Base-by-base conservation (phyloP, 1,140 invertebrate genomes). In the Plodia interpunctella region DNA sequence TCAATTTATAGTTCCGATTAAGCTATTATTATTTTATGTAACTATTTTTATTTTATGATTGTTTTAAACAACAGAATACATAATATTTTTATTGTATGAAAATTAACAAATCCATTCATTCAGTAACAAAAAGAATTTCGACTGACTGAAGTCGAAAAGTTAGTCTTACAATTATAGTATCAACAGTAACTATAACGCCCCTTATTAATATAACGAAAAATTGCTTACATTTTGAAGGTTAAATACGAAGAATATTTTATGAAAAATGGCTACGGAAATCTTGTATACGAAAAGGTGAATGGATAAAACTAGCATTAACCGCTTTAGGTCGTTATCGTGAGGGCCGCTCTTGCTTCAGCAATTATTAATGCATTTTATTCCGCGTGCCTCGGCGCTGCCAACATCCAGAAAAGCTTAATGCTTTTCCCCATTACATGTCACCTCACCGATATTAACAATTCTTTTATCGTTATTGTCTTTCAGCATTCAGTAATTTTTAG, bases 361-460 rank as follows among this genome's bases (percentile, higher is more conserved):
- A 76, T 81, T 74, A 77, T 82, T 81, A 78, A 68, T 81, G 70
- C 73, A 78, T 81, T 78, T 83, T 77, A 78, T 80, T 80, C 75
- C 56, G 63, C 63, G 68, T 57, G 64, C 62, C 67, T 69, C 63
- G 65, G 62, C 72, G 73, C 64, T 51, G 59, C 55, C 53, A 69
- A 62, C 61, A 59, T 64, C 67, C 66, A 59, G 69, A 61, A 62
- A 63, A 66, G 70, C 76, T 76, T 86, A 83, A 86, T 86, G 80
- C 78, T 75, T 80, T 83, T 69, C 62, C 69, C 74, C 78, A 82
- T 83, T 86, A 86, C 68, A 70, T 74, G 68, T 76, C 78, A 76
- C 69, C 66, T 76, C 72, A 66, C 44, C 59, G 69, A 74, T 44
- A 44, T 73, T 62, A 65, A 71, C 69, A 57, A 66, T 64, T 66